Conservation (phyloP, 2,113 vertebrate genomes). For the cat (Felis catus) region F.catus_Fca126_mat1.0 CM031419.1:1567501-1568000, state of each 20-base stretch:
- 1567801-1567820: background rate
- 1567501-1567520: no score
- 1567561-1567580: no score
- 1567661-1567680: background rate
- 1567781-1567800: background rate
- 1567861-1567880: background rate
- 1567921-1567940: background rate
- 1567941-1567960: accelerated
- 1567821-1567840: accelerated
- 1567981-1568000: background rate
- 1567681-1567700: slow-evolving; percentile 10
- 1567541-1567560: accelerated
- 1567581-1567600: accelerated
- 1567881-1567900: accelerated
- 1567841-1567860: accelerated
- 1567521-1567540: background rate
- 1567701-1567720: slow-evolving; percentile 29
- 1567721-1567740: slow-evolving; percentile 58
- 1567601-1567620: background rate
- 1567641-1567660: background rate
- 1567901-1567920: accelerated
- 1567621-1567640: background rate
- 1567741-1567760: slow-evolving; percentile 50
- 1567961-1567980: accelerated
- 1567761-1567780: slow-evolving; percentile 1